Evolutionary conservation across 2,888 invertebrate species (phyloP), one percentile per base, ranked within the genome.

Genomic region (Druceiella hillmani): DNA sequence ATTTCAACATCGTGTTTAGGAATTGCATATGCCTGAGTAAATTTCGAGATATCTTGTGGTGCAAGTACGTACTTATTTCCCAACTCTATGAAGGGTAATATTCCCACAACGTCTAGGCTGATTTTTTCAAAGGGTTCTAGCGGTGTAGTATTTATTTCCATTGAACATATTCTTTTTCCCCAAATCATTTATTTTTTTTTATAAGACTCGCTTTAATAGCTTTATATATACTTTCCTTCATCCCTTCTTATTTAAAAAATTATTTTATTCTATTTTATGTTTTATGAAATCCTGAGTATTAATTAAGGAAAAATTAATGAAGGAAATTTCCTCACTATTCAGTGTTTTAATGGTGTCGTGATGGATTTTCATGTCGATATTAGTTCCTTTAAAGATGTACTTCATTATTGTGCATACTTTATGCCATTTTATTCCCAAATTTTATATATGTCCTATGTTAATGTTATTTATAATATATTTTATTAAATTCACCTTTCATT

Each of bases 221-320:
- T 43, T 36, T 43, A n/a, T 51, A 49, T 4, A 57, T 52, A 29
- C 53, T 50, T 2, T 38, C 33, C 35, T 48, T 52, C 52, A 57
- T 53, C 2, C 43, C 48, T 11, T 32, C 33, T 55, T 55, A 56
- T 38, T 50, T 47, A 36, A 48, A 54, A 9, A 45, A 30, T 39
- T 46, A 31, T 42, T 45, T 48, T 3, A 37, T 25, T 13, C 46
- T 40, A 16, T 43, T 36, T n/a, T 38, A 44, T 4, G 33, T 43
- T 13, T 36, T 10, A 28, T 22, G 12, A 22, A 40, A 20, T 4
- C 39, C 39, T 3, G 24, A 12, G 33, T 43, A 39, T 3, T 33
- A 36, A 5, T 3, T 11, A 15, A 22, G 4, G 17, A 36, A 39
- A 13, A 20, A 20, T 20, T 20, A 20, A 20, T 20, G 6, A 7